A percentile compares a stretch with the other conserved stretches of the same genome.
Evolutionary conservation across 2,888 invertebrate species (phyloP).

Genomic region (Ditylenchus weischeri): DNA sequence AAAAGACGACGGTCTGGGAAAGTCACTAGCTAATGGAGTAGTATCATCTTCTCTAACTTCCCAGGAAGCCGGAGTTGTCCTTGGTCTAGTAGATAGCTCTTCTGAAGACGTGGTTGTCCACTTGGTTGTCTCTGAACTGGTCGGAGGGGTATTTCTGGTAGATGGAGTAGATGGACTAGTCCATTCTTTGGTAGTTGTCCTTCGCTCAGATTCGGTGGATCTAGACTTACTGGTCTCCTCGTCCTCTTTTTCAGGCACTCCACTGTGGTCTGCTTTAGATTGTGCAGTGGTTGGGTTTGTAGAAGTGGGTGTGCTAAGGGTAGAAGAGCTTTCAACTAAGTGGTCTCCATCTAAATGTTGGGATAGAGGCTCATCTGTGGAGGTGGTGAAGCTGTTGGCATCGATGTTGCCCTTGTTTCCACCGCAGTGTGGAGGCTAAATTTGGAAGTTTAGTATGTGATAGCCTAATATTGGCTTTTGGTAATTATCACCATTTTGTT

Average conservation of each 20-base stretch:
- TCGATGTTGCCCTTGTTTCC: slow-evolving; percentile 30
- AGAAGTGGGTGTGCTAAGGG: slow-evolving; percentile 23
- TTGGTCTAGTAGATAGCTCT: too few relatives aligned
- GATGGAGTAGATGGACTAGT: too few relatives aligned
- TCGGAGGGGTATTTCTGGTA: too few relatives aligned
- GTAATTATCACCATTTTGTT: too few relatives aligned
- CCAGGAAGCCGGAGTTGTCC: slow-evolving; percentile 8
- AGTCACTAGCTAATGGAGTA: slow-evolving; percentile 6
- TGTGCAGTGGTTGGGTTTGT: neutral
- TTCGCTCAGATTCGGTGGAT: neutral
- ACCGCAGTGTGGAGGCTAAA: slow-evolving; percentile 37
- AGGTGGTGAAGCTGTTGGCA: slow-evolving; percentile 11
- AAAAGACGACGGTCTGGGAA: slow-evolving; percentile 10
- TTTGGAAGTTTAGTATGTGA: neutral
- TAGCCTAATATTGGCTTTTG: too few relatives aligned
- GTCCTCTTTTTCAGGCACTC: slow-evolving; percentile 9
- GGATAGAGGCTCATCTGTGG: neutral
- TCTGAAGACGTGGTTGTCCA: slow-evolving; percentile 3
- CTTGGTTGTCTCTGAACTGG: too few relatives aligned
- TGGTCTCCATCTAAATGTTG: slow-evolving; percentile 1
- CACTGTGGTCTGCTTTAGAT: neutral
- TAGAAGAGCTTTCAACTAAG: slow-evolving; percentile 10
- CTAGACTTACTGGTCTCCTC: neutral
- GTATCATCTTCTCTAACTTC: slow-evolving; percentile 5
- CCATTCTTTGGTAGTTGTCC: slow-evolving; percentile 12